Base-by-base conservation (phyloP, 2,888 invertebrate species). In the Polydrusus cervinus region DNA sequence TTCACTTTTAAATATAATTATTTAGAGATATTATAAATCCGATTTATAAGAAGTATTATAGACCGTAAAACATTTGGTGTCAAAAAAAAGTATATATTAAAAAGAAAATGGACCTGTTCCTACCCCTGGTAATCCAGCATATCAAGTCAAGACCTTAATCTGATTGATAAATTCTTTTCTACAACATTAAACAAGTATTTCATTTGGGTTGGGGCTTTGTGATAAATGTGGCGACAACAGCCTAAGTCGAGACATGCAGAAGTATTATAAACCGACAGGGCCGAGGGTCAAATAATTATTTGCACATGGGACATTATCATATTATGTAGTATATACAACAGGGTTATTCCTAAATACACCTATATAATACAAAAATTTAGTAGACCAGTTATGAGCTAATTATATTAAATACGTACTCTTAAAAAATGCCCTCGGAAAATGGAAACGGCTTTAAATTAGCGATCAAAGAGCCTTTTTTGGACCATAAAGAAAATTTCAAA, bases 181-280 rank as follows among this genome's bases (percentile, higher is more conserved):
- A 73, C 75, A 75, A 81, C 82, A 82, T 82, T 82, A 79, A 80
- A 81, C 82, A 82, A 82, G 80, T 80, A 81, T 82, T 81, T 81
- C 80, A 82, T 82, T 82, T 77, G 71, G 77, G 74, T 74, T 74
- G 74, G 70, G 70, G 76, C 74, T 10, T 70, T 74, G 73, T 79
- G 81, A 80, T 79, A 79, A 80, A 81, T 80, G 80, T 75, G 76
- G 76, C 78, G 79, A 69, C 76, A 78, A 74, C 51, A 61, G 66
- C 71, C 60, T 55, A 53, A 74, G 51, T 64, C 43, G 49, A 69
- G 68, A 57, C 53, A 25, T 51, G 55, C 55, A 75, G 40, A 60
- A 64, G 70, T 62, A 67, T 71, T 71, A 75, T 61, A 51, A 75
- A 64, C 55, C 40, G 38, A 51, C 7, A 38, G 57, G 43, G 67